Percentiles rank a stretch among this genome's conserved stretches.
Conservation (phyloP, 2,888 invertebrate genomes). For the Dysmachus trigonus region DNA sequence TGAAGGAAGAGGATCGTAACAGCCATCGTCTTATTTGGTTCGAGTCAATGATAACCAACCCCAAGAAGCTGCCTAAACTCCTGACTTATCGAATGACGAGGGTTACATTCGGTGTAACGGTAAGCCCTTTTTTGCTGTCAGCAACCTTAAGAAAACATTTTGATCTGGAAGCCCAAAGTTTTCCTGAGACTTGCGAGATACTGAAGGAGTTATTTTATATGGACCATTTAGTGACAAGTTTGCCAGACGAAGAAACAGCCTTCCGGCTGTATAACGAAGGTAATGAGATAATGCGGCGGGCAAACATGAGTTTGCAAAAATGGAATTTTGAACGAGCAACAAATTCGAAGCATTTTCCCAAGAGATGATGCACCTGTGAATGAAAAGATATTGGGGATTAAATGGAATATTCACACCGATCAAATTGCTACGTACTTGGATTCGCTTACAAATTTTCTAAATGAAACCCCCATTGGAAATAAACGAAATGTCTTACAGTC, state of each 20-base stretch:
- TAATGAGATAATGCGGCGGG: not conserved
- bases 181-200: not conserved
- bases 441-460: not conserved
- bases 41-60: not conserved
- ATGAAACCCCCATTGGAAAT: not conserved
- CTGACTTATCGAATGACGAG: not conserved
- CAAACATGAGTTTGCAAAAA: not conserved
- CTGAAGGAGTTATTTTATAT: not conserved
- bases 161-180: not conserved
- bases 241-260: not conserved
- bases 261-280: not conserved
- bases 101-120: not conserved
- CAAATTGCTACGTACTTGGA: not conserved
- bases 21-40: not conserved
- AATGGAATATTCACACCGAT: not conserved
- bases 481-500: not conserved
- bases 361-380: not conserved
- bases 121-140: not conserved
- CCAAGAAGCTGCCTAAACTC: not conserved
- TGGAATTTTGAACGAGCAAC: not conserved
- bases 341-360: not conserved
- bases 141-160: not conserved
- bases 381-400: conserved; percentile 1
- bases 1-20: not conserved
- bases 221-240: not conserved